Conservation (phyloP, 1,140 invertebrate genomes). For the Hypsibius dujardini region DNA sequence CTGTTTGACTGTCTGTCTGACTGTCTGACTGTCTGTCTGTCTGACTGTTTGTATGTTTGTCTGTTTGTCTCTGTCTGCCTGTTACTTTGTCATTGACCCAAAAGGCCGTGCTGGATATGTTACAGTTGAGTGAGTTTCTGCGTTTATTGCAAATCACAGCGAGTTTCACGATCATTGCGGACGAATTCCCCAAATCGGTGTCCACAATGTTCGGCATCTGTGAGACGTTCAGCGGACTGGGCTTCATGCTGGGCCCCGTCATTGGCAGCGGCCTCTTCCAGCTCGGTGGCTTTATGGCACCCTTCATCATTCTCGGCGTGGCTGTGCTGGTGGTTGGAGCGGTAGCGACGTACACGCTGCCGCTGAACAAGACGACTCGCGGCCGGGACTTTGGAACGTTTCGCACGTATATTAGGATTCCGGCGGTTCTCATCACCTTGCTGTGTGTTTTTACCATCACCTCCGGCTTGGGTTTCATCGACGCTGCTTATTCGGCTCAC, state of each 20-base stretch:
- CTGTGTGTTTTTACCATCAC: constrained; percentile 7
- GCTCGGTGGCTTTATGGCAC: constrained; percentile 1
- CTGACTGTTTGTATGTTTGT: no score
- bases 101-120: neutral
- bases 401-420: neutral
- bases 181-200: constrained; percentile 10
- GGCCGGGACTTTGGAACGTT: constrained; percentile 7
- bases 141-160: neutral
- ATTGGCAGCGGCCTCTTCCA: neutral
- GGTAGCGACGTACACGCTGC: neutral
- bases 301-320: neutral
- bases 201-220: constrained; percentile 14
- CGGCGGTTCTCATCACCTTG: neutral
- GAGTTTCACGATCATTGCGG: constrained; percentile 15
- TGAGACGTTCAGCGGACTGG: constrained; percentile 16
- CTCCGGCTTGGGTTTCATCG: constrained; percentile 10
- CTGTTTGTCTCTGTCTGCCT: no score
- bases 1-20: no score
- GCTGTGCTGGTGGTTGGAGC: neutral
- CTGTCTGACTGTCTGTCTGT: no score
- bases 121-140: constrained; percentile 1
- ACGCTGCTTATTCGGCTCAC: constrained; percentile 1
- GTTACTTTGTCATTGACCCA: no score
- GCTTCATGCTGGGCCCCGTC: constrained; percentile 13
- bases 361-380: neutral